phyloP scores from a whole-genome alignment of 2,888 invertebrate genomes.

The Habrosyne pyritoides region DNA sequence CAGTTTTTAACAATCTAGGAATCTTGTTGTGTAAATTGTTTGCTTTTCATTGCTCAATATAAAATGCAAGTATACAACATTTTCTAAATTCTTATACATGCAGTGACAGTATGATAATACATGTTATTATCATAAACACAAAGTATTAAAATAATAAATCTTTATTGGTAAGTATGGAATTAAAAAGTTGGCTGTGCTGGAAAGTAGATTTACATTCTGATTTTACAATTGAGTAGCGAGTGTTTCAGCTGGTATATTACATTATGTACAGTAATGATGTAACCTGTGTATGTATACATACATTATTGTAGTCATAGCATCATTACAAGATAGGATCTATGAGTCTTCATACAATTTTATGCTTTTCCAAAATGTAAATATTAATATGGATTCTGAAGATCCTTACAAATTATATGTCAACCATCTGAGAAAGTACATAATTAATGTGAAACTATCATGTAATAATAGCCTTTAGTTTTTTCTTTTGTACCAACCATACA shows the following conservation, averaged over 20 bases:
- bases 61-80: neutral
- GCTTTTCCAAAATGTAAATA: slow-evolving; percentile 43
- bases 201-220: slow-evolving; percentile 42
- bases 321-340: slow-evolving; percentile 25
- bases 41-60: slow-evolving; percentile 28
- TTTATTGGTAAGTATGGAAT: slow-evolving; percentile 59
- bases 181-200: slow-evolving; percentile 71
- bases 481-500: slow-evolving; percentile 65
- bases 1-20: no score
- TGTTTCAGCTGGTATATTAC: slow-evolving; percentile 15
- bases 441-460: slow-evolving; percentile 58
- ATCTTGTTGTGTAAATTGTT: slow-evolving; percentile 24
- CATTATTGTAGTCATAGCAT: slow-evolving; percentile 20
- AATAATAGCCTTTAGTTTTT: slow-evolving; percentile 63
- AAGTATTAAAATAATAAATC: slow-evolving; percentile 52
- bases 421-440: slow-evolving; percentile 59
- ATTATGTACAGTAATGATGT: slow-evolving; percentile 8
- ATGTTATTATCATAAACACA: slow-evolving; percentile 32
- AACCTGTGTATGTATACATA: neutral
- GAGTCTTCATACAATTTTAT: slow-evolving; percentile 33
- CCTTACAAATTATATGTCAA: slow-evolving; percentile 32
- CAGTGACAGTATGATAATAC: slow-evolving; percentile 30
- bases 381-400: slow-evolving; percentile 27
- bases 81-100: slow-evolving; percentile 20
- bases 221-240: slow-evolving; percentile 27